Evolutionary conservation across 1,140 invertebrate species (phyloP).

Genomic region (Microplitis mediator): DNA sequence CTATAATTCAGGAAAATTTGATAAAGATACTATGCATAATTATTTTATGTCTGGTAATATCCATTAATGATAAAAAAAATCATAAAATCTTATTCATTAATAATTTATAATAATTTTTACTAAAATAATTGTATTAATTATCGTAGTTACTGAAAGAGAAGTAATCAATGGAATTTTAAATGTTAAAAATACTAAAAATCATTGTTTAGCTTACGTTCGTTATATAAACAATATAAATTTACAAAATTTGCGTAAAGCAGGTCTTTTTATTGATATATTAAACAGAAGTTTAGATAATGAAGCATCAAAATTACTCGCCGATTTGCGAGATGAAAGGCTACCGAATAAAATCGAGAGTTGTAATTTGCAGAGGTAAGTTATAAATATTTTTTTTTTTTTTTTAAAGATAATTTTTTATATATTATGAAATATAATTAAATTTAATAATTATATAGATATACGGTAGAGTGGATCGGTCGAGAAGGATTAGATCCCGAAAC

Average conservation of each 20-base stretch:
- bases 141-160: conserved; percentile 92
- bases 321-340: conserved; percentile 86
- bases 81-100: not conserved
- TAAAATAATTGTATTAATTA: not conserved
- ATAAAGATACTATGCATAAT: conserved; percentile 94
- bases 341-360: conserved; percentile 86
- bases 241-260: conserved; percentile 91
- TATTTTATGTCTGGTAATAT: conserved; percentile 96
- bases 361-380: conserved; percentile 81
- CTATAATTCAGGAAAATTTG: conserved; percentile 83
- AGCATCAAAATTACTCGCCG: conserved; percentile 86
- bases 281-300: conserved; percentile 93
- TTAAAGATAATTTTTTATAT: too few species aligned
- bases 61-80: not conserved
- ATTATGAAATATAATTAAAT: too few species aligned
- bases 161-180: conserved; percentile 94
- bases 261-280: conserved; percentile 92
- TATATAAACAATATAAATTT: conserved; percentile 98
- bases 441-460: conserved; percentile 71
- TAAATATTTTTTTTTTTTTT: not conserved
- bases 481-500: conserved; percentile 93
- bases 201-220: conserved; percentile 93
- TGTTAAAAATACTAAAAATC: conserved; percentile 94
- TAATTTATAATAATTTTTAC: not conserved
- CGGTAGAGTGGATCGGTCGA: conserved; percentile 95